A percentile compares a stretch with the other conserved stretches of the same genome.
Conservation (phyloP, 2,797 vertebrate genomes). For the Mormyrus proboscirostris region DNA sequence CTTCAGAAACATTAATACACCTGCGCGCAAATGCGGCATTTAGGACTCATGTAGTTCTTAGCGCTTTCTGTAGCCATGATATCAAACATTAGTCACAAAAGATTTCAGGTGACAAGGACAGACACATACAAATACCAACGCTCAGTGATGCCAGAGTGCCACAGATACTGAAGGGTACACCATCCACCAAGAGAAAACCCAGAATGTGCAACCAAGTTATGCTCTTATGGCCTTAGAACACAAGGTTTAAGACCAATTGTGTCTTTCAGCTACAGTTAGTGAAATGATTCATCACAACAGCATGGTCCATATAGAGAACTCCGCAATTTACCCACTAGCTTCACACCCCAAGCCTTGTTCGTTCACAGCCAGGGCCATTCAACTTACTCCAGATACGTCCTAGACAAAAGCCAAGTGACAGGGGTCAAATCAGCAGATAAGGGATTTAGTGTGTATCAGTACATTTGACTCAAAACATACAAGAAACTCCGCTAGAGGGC, state of each 20-base stretch:
- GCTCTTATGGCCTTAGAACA: not conserved
- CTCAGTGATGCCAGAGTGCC: not conserved
- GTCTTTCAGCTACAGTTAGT: not conserved
- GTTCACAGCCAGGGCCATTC: not conserved
- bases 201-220: not conserved
- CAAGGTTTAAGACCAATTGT: not conserved
- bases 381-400: not conserved
- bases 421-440: not conserved
- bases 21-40: too few relatives aligned
- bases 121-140: not conserved
- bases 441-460: not conserved
- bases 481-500: not conserved
- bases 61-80: not conserved
- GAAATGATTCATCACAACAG: not conserved
- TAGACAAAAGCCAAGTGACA: conserved; percentile 10
- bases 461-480: not conserved
- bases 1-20: not conserved
- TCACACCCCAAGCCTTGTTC: not conserved
- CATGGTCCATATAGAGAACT: not conserved
- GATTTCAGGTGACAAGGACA: not conserved
- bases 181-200: not conserved
- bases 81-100: not conserved
- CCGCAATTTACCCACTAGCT: conserved; percentile 8
- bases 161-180: not conserved
- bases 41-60: not conserved